These are phyloP conservation scores for Pampusana beccarii DNA, from an alignment of 2,113 vertebrate species.

Conservation along the genomic window DNA sequence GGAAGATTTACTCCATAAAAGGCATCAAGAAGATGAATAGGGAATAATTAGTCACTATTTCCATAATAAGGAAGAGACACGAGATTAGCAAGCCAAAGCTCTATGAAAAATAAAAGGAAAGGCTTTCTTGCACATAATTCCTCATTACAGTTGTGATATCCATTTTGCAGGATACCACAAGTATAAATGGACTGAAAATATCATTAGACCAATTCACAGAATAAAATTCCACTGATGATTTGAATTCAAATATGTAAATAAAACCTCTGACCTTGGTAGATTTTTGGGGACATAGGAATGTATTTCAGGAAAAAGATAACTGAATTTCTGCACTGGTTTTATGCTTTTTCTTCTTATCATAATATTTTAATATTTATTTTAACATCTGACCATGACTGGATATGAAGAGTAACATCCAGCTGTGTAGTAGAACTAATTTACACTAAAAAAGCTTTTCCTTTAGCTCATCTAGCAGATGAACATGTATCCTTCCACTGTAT, in stretches of 20 bases:
- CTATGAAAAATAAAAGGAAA: background rate
- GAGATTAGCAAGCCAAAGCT: background rate
- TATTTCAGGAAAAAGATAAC: background rate
- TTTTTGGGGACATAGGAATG: background rate
- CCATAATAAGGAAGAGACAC: background rate
- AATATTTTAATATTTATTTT: background rate
- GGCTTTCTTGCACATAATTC: background rate
- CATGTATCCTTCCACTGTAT: accelerated
- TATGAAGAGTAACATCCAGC: background rate
- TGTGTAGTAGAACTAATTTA: background rate
- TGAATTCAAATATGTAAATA: background rate
- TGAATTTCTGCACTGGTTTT: background rate
- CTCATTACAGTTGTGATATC: background rate
- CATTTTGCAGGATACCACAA: background rate
- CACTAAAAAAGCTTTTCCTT: background rate
- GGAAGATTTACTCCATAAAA: background rate
- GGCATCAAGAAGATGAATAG: background rate
- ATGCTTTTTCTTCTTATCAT: background rate
- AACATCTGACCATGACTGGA: background rate
- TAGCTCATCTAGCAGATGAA: background rate
- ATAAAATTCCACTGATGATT: background rate
- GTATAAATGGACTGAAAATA: background rate
- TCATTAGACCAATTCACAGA: background rate
- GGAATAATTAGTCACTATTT: background rate
- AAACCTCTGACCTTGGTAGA: background rate